A percentile compares a stretch with the other conserved stretches of the same genome.
phyloP scores from a whole-genome alignment of 2,797 vertebrate genomes.

The Characodon lateralis region DNA sequence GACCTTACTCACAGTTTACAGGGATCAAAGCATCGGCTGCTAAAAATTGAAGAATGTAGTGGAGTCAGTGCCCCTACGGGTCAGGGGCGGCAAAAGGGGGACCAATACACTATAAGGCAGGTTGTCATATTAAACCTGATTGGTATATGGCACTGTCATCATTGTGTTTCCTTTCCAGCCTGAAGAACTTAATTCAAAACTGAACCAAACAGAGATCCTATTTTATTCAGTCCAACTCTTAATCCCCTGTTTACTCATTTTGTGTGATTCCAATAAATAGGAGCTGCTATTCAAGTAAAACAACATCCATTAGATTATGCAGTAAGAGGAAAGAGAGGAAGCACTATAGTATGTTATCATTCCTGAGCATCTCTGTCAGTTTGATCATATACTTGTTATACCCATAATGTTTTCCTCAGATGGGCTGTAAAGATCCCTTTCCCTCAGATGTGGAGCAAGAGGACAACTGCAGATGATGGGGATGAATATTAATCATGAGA shows the following conservation, averaged over 20 bases:
- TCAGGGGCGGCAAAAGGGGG: neutral
- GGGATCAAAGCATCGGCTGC: neutral
- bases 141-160: constrained; percentile 27
- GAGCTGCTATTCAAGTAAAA: constrained; percentile 31
- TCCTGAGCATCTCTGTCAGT: constrained; percentile 18
- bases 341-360: constrained; percentile 21
- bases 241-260: constrained; percentile 23
- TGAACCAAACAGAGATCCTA: constrained; percentile 45
- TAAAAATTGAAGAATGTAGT: neutral
- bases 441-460: constrained; percentile 26
- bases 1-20: neutral
- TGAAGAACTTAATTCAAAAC: neutral
- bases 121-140: neutral
- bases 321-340: constrained; percentile 13
- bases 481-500: constrained; percentile 61
- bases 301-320: constrained; percentile 29
- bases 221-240: constrained; percentile 32
- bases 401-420: constrained; percentile 36
- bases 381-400: constrained; percentile 47
- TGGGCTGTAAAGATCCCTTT: constrained; percentile 25
- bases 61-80: neutral
- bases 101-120: neutral
- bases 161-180: constrained; percentile 15
- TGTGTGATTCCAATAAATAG: constrained; percentile 21
- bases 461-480: constrained; percentile 45